These are phyloP conservation scores for Mesembrinibis cayennensis DNA, from an alignment of 2,113 vertebrate genomes.

Conservation along the genomic window DNA sequence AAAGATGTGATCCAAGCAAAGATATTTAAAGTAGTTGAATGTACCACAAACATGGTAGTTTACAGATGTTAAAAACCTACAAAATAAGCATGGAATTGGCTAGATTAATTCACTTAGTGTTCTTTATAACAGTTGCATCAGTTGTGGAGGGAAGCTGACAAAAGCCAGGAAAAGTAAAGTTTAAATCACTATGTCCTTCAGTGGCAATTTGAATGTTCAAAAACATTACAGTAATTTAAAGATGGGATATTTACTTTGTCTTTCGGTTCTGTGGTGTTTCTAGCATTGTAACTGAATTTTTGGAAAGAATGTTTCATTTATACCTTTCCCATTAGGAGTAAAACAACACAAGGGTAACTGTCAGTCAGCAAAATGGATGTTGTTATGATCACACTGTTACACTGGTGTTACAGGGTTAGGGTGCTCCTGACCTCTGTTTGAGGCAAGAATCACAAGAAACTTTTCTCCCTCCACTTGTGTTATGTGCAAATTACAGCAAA, in stretches of 20 bases:
- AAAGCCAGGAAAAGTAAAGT: background rate
- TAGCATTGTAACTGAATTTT: background rate
- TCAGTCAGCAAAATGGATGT: background rate
- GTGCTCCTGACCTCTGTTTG: background rate
- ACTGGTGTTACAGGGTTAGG: background rate
- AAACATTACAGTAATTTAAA: rapidly evolving
- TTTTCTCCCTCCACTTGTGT: rapidly evolving
- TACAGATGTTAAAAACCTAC: background rate
- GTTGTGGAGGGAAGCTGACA: background rate
- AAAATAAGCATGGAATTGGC: background rate
- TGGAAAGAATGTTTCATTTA: background rate
- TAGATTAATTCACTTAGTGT: background rate
- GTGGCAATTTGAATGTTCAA: background rate
- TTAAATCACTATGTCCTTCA: background rate
- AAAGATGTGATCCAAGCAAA: background rate
- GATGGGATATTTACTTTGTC: background rate
- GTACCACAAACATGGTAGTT: background rate
- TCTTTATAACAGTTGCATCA: background rate
- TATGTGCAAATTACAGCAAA: background rate
- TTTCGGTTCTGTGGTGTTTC: background rate
- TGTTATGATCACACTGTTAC: background rate
- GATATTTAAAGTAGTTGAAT: background rate
- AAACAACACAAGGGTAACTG: background rate
- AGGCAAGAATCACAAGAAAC: background rate
- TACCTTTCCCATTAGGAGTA: background rate